These are phyloP conservation scores for Xiphorhynchus elegans DNA, from an alignment of 2,113 vertebrate species.

Conservation along the genomic window DNA sequence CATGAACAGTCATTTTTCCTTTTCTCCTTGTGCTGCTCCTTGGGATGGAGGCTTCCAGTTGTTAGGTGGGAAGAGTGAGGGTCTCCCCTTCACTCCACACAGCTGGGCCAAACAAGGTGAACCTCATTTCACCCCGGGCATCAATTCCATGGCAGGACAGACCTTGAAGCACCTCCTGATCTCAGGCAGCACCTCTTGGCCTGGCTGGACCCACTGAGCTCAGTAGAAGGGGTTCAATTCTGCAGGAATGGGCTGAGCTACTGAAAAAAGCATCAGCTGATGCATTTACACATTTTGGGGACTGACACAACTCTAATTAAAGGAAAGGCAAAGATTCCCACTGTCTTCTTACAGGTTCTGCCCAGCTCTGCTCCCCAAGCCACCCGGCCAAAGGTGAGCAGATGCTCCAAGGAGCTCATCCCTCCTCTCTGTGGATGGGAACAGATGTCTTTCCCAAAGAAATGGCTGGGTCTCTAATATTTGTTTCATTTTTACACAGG, in stretches of 20 bases:
- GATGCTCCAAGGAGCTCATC: neutral
- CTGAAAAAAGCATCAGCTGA: neutral
- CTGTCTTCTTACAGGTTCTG: neutral
- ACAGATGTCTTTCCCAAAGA: neutral
- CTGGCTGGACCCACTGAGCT: neutral
- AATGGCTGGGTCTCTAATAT: neutral
- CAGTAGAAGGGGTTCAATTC: neutral
- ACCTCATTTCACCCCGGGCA: neutral
- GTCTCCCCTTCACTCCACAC: neutral
- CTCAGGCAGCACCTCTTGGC: neutral
- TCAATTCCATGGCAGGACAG: neutral
- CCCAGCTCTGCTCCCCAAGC: neutral
- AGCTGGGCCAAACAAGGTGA: neutral
- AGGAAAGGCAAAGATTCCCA: neutral
- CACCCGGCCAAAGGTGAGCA: neutral
- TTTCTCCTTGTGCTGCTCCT: neutral
- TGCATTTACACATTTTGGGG: neutral
- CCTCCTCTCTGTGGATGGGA: neutral
- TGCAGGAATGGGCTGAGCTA: neutral
- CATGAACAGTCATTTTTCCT: too few relatives aligned
- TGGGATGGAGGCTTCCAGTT: neutral
- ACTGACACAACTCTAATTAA: neutral
- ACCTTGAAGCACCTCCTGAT: neutral
- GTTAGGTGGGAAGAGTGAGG: neutral
- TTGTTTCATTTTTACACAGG: neutral